phyloP scores from a whole-genome alignment of 1,140 invertebrate species.

The Eueides isabella region DNA sequence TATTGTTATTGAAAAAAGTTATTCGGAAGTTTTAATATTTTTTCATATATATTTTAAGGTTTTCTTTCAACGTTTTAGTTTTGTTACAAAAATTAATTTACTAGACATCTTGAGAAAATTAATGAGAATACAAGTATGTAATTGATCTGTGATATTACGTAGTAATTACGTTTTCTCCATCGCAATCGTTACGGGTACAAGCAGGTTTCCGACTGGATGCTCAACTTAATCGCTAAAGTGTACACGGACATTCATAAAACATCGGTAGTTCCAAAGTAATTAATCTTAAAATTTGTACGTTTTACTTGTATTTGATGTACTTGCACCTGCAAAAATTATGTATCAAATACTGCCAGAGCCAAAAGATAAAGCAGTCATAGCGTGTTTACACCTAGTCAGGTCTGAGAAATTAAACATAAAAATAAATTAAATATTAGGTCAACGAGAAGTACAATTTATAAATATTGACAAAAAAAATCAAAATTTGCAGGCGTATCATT shows the following conservation, averaged over 20 bases:
- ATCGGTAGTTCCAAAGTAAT: not conserved
- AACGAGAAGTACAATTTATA: too few relatives aligned
- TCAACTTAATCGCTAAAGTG: slow-evolving; percentile 40
- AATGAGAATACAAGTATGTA: not conserved
- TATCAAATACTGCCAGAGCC: not conserved
- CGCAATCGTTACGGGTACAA: slow-evolving; percentile 38
- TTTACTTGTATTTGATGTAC: not conserved
- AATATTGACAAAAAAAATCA: too few relatives aligned
- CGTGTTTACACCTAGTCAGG: too few relatives aligned
- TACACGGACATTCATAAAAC: slow-evolving; percentile 15
- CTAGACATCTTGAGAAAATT: not conserved
- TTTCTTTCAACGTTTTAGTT: too few relatives aligned
- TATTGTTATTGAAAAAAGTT: too few relatives aligned
- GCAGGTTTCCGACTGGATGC: slow-evolving; percentile 53
- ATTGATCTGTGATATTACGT: slow-evolving; percentile 32
- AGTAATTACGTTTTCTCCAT: slow-evolving; percentile 58
- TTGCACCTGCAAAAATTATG: not conserved
- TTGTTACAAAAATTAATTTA: too few relatives aligned
- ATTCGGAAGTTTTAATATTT: too few relatives aligned
- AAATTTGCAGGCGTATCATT: too few relatives aligned
- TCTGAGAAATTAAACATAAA: too few relatives aligned
- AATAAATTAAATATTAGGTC: too few relatives aligned
- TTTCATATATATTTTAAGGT: not conserved
- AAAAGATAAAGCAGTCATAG: too few relatives aligned
- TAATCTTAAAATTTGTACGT: not conserved